Base-by-base conservation (phyloP, 2,113 vertebrate species). In the Muscicapa adusta region DNA sequence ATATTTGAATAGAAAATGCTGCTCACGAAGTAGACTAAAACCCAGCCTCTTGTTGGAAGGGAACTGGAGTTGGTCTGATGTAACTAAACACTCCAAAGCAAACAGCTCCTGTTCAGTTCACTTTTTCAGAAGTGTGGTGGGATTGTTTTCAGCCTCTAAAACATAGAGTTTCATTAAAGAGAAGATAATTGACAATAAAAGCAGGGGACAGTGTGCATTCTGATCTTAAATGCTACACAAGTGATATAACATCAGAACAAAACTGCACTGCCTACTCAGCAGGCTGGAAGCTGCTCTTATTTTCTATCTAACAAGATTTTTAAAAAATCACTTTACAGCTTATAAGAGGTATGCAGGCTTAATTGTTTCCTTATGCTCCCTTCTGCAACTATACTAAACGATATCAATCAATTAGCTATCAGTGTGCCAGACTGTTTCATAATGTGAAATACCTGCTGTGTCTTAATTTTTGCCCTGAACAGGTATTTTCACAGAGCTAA, bases 351-450 rank as follows among this genome's bases (percentile, higher is more conserved):
- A 47, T 42, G 42, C 38, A 94, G 53, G 47, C 83, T 89, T 95
- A 91, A 88, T 91, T 91, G 78, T 87, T 91, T 93, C 92, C 68
- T 88, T 94, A 88, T 94, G 87, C 20, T 84, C 38, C 53, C 17
- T 88, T 95, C 78, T 72, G 47, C 84, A 86, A 85, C 85, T 47
- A 65, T 4, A 63, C 56, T 36, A 50, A 96, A 85, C 3, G 2
- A 56, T 68, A 93, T 74, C 72, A 89, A 83, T 72, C 84, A 68
- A 83, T 94, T 95, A 95, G 71, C 74, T 81, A 58, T 50, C 3
- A 2, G 28, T 3, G n/a, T 89, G 83, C 86, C 81, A 91, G 72
- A 72, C 25, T 73, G 85, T 70, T 95, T 18, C 61, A 65, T 76
- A 58, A 76, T 87, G 68, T 54, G 67, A 12, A 63, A 47, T 58